These are phyloP conservation scores for Nipponacmea schrenckii DNA, from an alignment of 2,888 invertebrate species.

Conservation along the genomic window DNA sequence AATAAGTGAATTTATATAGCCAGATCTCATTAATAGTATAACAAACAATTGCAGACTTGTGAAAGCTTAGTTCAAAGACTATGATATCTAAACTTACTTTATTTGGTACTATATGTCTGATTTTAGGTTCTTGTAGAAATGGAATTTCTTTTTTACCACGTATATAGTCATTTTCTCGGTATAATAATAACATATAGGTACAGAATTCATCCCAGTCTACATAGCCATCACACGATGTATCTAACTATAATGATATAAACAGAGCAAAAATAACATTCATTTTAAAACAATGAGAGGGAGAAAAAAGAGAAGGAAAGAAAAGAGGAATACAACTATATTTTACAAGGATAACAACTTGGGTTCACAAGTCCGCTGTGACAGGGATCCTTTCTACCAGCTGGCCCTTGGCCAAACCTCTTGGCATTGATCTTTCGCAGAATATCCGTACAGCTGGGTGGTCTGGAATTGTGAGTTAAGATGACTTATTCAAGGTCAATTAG, in stretches of 20 bases:
- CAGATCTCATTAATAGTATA: background rate
- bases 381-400: too few relatives aligned
- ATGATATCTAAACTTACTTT: slow-evolving; percentile 47
- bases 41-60: too few relatives aligned
- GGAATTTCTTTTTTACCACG: slow-evolving; percentile 61
- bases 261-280: background rate
- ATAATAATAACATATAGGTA: slow-evolving; percentile 64
- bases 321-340: too few relatives aligned
- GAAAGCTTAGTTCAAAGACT: too few relatives aligned
- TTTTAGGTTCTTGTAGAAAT: slow-evolving; percentile 62
- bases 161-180: slow-evolving; percentile 66
- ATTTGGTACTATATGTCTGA: slow-evolving; percentile 65
- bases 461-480: too few relatives aligned
- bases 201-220: slow-evolving; percentile 68
- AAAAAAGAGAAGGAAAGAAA: background rate
- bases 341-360: too few relatives aligned
- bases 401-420: too few relatives aligned
- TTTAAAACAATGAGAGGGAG: too few relatives aligned
- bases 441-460: too few relatives aligned
- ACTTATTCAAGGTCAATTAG: too few relatives aligned
- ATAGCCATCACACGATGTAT: slow-evolving; percentile 64
- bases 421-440: too few relatives aligned
- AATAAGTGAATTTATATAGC: background rate
- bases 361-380: too few relatives aligned
- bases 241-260: slow-evolving; percentile 53